Evolutionary conservation across 2,888 invertebrate genomes (phyloP).

Genomic region (Macaria notata): DNA sequence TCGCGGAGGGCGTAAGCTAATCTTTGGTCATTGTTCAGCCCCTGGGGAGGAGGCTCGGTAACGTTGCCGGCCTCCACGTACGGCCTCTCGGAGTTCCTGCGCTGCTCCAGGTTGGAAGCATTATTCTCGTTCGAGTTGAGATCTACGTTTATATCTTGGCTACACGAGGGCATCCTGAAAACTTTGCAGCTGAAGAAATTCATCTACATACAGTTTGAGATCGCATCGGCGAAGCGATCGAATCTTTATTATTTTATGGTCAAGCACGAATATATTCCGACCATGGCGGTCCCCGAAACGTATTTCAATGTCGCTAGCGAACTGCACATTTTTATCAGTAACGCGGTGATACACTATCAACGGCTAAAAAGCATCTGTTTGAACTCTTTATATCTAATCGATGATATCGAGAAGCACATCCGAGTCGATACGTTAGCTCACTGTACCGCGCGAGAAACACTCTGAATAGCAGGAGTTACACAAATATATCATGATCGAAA

Average conservation of each 20-base stretch:
- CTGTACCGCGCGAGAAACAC: constrained; percentile 43
- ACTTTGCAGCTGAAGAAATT: constrained; percentile 40
- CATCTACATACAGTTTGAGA: constrained; percentile 32
- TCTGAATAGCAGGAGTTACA: constrained; percentile 48
- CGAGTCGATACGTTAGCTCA: constrained; percentile 50
- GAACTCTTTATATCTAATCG: constrained; percentile 51
- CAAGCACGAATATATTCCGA: constrained; percentile 7
- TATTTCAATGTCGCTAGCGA: constrained; percentile 42
- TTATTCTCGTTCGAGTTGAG: constrained; percentile 64
- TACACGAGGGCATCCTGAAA: constrained; percentile 69
- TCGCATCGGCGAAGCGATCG: constrained; percentile 9
- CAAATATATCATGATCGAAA: constrained; percentile 58
- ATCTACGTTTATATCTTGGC: constrained; percentile 70
- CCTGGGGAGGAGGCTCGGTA: constrained; percentile 45
- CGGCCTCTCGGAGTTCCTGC: constrained; percentile 49
- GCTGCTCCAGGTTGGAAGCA: constrained; percentile 52
- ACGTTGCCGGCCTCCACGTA: constrained; percentile 46
- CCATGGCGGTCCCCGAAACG: constrained; percentile 23
- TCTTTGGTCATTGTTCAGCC: constrained; percentile 60
- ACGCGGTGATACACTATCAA: constrained; percentile 49
- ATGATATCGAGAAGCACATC: constrained; percentile 49
- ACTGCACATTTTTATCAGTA: constrained; percentile 61
- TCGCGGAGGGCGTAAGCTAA: constrained; percentile 68
- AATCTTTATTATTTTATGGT: constrained; percentile 17
- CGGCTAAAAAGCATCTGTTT: constrained; percentile 47